Evolutionary conservation across 2,113 vertebrate species (phyloP).

Genomic region (Trematocara marginatum): DNA sequence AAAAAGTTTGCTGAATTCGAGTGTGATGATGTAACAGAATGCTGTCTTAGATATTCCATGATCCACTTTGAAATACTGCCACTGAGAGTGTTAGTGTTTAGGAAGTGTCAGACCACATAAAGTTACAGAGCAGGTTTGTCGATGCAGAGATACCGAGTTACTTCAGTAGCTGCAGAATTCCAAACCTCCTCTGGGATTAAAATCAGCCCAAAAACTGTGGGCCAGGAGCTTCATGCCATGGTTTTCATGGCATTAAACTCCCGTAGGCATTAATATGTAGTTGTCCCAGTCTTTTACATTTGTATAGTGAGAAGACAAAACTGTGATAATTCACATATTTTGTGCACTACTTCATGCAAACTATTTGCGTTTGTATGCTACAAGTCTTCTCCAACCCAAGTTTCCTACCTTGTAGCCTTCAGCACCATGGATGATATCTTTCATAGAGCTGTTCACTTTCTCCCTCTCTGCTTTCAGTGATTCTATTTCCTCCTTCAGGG

Average conservation of each 20-base stretch:
- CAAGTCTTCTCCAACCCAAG: neutral
- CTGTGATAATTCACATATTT: neutral
- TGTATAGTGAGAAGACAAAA: neutral
- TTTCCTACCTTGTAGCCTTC: slow-evolving; percentile 89
- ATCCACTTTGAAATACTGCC: neutral
- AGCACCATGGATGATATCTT: slow-evolving; percentile 88
- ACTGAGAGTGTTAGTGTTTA: neutral
- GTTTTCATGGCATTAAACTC: neutral
- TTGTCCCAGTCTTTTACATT: neutral
- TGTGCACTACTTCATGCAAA: neutral
- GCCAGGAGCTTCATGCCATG: neutral
- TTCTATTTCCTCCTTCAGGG: slow-evolving; percentile 80
- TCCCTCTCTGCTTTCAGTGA: slow-evolving; percentile 78
- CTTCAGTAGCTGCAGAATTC: neutral
- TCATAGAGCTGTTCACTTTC: slow-evolving; percentile 82
- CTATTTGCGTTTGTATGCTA: neutral
- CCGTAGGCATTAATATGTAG: neutral
- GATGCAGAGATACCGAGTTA: neutral
- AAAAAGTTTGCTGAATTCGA: neutral
- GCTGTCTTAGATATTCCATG: neutral
- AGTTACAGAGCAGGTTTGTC: neutral
- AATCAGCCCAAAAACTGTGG: neutral
- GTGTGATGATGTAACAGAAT: neutral
- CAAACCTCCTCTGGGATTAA: neutral
- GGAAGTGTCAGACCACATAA: neutral